These are phyloP conservation scores for Heliopora coerulea DNA, from an alignment of 92 coral and sea anemone genomes.

Conservation along the genomic window DNA sequence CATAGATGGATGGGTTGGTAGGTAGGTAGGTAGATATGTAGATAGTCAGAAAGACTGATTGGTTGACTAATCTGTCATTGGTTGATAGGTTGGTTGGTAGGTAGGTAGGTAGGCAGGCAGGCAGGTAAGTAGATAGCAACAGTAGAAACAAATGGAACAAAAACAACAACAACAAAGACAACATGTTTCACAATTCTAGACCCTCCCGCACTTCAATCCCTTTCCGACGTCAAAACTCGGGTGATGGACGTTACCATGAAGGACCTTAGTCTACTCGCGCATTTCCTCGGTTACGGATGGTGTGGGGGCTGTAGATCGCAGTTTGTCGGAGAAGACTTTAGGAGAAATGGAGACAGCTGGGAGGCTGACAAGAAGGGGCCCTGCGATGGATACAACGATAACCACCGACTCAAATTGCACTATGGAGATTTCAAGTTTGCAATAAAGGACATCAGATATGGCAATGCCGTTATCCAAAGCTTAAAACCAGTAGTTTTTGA, in stretches of 20 bases:
- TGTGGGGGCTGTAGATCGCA: constrained; percentile 63
- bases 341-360: constrained; percentile 73
- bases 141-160: too few species aligned
- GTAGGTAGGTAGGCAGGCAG: too few species aligned
- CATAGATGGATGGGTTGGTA: too few species aligned
- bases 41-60: too few species aligned
- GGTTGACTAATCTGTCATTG: too few species aligned
- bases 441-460: constrained; percentile 59
- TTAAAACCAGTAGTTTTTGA: constrained; percentile 48
- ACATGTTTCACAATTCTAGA: too few species aligned
- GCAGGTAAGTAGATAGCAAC: too few species aligned
- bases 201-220: constrained; percentile 47
- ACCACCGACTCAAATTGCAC: constrained; percentile 55
- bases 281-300: constrained; percentile 75
- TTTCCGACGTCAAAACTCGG: constrained; percentile 67
- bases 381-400: constrained; percentile 62
- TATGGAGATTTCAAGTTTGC: constrained; percentile 59
- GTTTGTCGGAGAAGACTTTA: constrained; percentile 61
- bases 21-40: too few species aligned
- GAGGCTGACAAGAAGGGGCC: constrained; percentile 53
- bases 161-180: too few species aligned
- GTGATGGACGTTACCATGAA: constrained; percentile 59
- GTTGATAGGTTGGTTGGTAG: too few species aligned
- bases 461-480: constrained; percentile 48
- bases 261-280: constrained; percentile 49